A percentile compares a stretch with the other conserved stretches of the same genome.
These are phyloP conservation scores for Cephus pygmeus DNA, from an alignment of 2,888 invertebrate species.

Conservation along the genomic window DNA sequence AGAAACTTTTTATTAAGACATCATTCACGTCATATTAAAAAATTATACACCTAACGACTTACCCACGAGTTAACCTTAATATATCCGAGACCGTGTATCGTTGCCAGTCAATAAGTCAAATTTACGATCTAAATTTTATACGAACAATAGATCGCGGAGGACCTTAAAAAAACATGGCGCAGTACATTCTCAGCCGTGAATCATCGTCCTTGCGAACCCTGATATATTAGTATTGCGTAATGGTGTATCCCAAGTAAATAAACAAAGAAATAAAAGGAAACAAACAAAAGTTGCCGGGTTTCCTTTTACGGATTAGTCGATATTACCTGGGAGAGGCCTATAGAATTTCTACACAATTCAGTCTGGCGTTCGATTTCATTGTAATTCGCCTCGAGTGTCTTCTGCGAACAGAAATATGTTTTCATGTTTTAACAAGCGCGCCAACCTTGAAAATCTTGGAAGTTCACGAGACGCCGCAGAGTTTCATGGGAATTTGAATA, in stretches of 20 bases:
- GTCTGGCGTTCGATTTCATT: background rate
- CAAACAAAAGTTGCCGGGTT: background rate
- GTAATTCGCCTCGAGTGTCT: background rate
- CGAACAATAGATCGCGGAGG: background rate
- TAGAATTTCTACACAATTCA: background rate
- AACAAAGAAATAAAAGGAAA: background rate
- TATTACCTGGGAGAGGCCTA: background rate
- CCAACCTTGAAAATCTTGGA: background rate
- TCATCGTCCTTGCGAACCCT: background rate
- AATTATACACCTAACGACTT: background rate
- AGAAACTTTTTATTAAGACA: background rate
- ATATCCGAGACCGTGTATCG: background rate
- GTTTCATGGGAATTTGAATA: background rate
- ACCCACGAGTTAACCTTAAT: background rate
- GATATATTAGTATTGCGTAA: background rate
- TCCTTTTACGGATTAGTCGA: background rate
- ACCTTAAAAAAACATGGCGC: background rate
- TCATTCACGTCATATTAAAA: background rate
- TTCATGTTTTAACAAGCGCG: background rate
- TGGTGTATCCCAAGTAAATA: background rate
- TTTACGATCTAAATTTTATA: background rate
- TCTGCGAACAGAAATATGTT: background rate
- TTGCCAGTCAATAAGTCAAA: background rate
- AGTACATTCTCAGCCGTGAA: background rate
- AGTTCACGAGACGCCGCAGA: background rate